Conservation (phyloP, 2,797 vertebrate species). For the Manis crassicaudata region DNA sequence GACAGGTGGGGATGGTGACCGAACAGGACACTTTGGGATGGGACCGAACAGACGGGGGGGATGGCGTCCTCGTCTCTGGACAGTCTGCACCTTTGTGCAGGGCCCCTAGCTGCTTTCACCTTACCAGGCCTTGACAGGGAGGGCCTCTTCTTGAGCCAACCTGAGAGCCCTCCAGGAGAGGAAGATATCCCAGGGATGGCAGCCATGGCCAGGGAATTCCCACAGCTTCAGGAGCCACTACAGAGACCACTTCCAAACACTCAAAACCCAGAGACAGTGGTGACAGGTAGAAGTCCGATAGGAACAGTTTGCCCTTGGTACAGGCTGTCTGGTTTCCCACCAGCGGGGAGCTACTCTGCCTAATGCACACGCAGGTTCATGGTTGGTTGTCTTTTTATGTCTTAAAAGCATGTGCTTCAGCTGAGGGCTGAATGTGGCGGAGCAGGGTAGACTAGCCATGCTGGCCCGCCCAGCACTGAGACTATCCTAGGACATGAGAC, state of each 20-base stretch:
- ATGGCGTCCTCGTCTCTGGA: background rate
- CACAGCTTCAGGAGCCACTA: accelerated
- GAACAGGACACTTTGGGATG: too few species aligned
- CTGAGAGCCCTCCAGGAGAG: too few species aligned
- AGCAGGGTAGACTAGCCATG: background rate
- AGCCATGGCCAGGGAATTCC: too few species aligned
- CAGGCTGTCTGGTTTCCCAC: background rate
- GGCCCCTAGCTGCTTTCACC: accelerated
- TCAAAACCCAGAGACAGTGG: background rate
- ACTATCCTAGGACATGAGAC: too few species aligned
- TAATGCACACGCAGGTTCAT: accelerated
- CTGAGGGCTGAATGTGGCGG: background rate
- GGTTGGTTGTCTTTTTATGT: background rate
- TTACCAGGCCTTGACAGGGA: background rate
- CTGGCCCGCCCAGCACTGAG: background rate
- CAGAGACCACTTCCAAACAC: background rate
- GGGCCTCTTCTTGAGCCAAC: background rate
- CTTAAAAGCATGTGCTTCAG: background rate
- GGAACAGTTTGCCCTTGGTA: background rate
- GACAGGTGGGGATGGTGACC: too few species aligned
- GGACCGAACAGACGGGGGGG: background rate
- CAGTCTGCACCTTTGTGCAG: background rate
- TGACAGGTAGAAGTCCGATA: too few species aligned
- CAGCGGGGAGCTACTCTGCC: too few species aligned
- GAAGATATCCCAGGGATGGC: too few species aligned